Conservation (phyloP, 2,113 vertebrate species). For the Sisor rabdophorus region DNA sequence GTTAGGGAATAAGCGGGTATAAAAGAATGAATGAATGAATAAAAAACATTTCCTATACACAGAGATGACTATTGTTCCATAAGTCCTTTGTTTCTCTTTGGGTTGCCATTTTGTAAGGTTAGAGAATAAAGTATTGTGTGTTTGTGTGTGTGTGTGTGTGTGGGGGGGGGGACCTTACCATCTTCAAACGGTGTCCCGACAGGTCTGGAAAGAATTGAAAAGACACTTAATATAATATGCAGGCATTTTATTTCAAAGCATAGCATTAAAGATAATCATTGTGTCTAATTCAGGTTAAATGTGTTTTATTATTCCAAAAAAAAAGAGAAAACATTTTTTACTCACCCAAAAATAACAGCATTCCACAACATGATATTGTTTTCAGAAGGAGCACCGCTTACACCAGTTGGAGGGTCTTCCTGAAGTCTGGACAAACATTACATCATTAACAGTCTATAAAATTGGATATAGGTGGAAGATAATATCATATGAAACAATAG, state of each 20-base stretch:
- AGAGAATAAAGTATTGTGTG: background rate
- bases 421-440: conserved; percentile 76
- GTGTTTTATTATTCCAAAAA: background rate
- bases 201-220: conserved; percentile 74
- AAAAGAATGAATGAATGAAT: too few species aligned
- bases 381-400: conserved; percentile 96
- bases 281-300: background rate
- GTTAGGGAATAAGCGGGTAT: too few species aligned
- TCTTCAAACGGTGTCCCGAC: conserved; percentile 98
- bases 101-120: background rate
- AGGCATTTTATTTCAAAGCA: background rate
- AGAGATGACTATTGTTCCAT: background rate
- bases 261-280: background rate
- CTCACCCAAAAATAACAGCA: conserved; percentile 99
- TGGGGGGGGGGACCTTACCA: conserved; percentile 77
- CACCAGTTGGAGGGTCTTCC: conserved; percentile 97
- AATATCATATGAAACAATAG: too few species aligned
- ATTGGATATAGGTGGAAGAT: too few species aligned
- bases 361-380: conserved; percentile 99
- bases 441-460: too few species aligned
- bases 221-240: background rate
- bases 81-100: background rate
- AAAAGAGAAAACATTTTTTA: too few species aligned
- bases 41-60: background rate
- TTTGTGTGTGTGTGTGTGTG: too few species aligned